Evolutionary conservation across 1,140 invertebrate species (phyloP).

Genomic region (Megathymus violae): DNA sequence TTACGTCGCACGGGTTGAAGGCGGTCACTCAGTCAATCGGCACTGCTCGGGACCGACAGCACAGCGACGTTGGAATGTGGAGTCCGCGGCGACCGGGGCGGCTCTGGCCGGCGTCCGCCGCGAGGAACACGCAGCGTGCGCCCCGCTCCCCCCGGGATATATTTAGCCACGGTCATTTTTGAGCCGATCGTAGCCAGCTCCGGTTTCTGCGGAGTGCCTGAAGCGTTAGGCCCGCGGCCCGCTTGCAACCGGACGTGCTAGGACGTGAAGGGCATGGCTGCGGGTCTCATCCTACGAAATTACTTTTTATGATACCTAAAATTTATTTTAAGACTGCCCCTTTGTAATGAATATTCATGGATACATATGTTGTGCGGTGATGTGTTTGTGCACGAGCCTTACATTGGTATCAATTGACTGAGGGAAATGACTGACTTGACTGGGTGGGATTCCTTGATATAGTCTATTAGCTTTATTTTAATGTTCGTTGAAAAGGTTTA

Average conservation of each 20-base stretch:
- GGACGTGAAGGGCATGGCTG: conserved; percentile 52
- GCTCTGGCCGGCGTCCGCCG: conserved; percentile 61
- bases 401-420: no score
- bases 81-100: conserved; percentile 82
- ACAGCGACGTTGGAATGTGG: conserved; percentile 82
- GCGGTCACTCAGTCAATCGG: conserved; percentile 74
- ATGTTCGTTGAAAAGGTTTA: not conserved
- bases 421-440: no score
- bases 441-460: no score
- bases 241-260: conserved; percentile 47
- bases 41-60: conserved; percentile 67
- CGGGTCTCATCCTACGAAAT: conserved; percentile 28
- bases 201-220: conserved; percentile 67
- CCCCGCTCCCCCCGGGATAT: conserved; percentile 54
- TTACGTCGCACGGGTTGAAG: conserved; percentile 80
- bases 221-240: conserved; percentile 42
- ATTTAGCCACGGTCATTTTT: conserved; percentile 76
- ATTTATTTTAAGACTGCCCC: not conserved
- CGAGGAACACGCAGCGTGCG: conserved; percentile 38
- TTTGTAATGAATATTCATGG: no score
- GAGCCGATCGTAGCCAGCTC: conserved; percentile 72
- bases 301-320: conserved; percentile 2
- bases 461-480: no score
- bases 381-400: no score
- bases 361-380: no score